phyloP scores from a whole-genome alignment of 2,888 invertebrate genomes.

The Dichetophora obliterata region DNA sequence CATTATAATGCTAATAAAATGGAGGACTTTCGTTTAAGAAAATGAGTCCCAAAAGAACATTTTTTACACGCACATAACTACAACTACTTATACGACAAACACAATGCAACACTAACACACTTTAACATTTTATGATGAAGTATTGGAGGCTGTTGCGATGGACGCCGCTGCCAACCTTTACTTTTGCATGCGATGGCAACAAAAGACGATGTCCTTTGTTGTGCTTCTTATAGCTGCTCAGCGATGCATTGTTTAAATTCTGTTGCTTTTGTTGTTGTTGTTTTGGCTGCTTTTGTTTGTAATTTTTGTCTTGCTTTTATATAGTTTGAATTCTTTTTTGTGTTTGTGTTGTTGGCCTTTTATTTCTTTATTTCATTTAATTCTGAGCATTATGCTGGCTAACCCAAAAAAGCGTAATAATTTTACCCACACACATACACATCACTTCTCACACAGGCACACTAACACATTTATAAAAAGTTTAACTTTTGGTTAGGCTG shows the following conservation, averaged over 20 bases:
- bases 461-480: neutral
- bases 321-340: neutral
- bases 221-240: neutral
- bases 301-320: neutral
- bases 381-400: slow-evolving; percentile 4
- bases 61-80: neutral
- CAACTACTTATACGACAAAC: neutral
- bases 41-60: slow-evolving; percentile 8
- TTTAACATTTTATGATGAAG: neutral
- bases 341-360: neutral
- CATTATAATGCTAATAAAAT: slow-evolving; percentile 6
- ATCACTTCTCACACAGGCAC: neutral
- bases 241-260: neutral
- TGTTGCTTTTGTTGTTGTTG: neutral
- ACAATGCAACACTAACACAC: neutral
- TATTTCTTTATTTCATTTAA: slow-evolving; percentile 11
- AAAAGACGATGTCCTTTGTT: neutral
- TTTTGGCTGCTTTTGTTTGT: neutral
- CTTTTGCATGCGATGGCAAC: slow-evolving; percentile 12
- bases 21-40: slow-evolving; percentile 15
- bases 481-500: neutral
- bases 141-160: neutral
- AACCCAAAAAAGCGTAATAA: slow-evolving; percentile 1
- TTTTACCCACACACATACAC: neutral
- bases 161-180: neutral